Percentiles rank a stretch among this genome's conserved stretches.
Evolutionary conservation across 1,140 invertebrate genomes (phyloP).

Genomic region (Eulimnadia texana): DNA sequence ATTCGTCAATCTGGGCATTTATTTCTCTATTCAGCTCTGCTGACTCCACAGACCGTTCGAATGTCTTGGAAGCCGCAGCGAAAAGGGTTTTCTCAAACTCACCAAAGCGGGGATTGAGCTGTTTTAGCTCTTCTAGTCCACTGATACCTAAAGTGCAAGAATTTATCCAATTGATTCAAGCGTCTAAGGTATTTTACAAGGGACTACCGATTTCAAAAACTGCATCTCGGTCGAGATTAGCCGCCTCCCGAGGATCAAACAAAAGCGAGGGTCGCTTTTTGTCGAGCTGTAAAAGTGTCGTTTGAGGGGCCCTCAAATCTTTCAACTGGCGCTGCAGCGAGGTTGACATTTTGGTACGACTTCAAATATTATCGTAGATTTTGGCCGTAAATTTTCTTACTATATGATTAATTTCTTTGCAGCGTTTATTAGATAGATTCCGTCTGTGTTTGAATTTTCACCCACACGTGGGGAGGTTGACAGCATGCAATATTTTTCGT

Average conservation of each 20-base stretch:
- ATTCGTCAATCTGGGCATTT: constrained; percentile 58
- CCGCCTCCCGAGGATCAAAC: constrained; percentile 77
- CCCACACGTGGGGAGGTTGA: too few relatives aligned
- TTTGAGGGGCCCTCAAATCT: constrained; percentile 61
- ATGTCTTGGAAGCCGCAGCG: constrained; percentile 47
- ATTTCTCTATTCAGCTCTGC: constrained; percentile 58
- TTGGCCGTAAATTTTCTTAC: too few relatives aligned
- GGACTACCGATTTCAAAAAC: constrained; percentile 72
- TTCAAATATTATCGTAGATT: too few relatives aligned
- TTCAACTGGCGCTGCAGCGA: constrained; percentile 71
- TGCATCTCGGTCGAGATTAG: constrained; percentile 60
- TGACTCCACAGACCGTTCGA: constrained; percentile 65
- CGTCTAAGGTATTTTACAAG: too few relatives aligned
- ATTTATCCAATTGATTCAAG: too few relatives aligned
- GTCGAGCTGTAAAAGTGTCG: constrained; percentile 44
- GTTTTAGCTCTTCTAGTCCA: constrained; percentile 65
- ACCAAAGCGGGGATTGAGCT: constrained; percentile 50
- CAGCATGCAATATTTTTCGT: too few relatives aligned
- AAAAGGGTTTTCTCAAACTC: constrained; percentile 64
- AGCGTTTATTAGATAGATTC: too few relatives aligned
- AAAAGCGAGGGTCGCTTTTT: constrained; percentile 62
- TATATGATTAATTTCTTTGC: too few relatives aligned
- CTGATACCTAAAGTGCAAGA: constrained; percentile 37
- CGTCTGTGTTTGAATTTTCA: too few relatives aligned
- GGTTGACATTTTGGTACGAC: constrained; percentile 39